Evolutionary conservation across 2,888 invertebrate species (phyloP), one percentile per base, ranked within the genome.

Genomic region (Apomyelois bistriatella): DNA sequence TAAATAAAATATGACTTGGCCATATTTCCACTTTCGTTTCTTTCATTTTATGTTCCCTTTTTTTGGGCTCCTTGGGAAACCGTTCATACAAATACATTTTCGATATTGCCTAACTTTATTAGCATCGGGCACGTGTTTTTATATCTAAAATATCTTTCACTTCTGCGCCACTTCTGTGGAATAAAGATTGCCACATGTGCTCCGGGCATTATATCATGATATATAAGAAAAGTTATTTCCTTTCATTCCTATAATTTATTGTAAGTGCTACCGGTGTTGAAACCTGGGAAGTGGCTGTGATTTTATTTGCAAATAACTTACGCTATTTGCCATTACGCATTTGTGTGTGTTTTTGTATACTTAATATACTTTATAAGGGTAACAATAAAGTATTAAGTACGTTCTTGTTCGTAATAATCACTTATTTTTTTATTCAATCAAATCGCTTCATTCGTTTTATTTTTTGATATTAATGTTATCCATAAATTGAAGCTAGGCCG

Each of bases 1-100:
- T 89, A 90, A 90, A 90, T 90, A 90, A 90, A 87, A 90, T 89
- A 90, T 89, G 85, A 86, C 85, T 86, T 82, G 82, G 76, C 80
- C 85, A 85, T 89, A 86, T 86, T 87, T 88, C 85, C 82, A 84
- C 85, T 82, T 87, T 85, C 84, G 83, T 84, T 86, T 86, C 82
- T 85, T 82, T 68, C 75, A 70, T 85, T 85, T 89, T 88, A 87
- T 82, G 80, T 74, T 81, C 85, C 74, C 22, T 22, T 80, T 85
- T 86, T 85, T 84, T 84, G 80, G 82, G 78, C 74, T 82, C 80
- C 66, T 75, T 73, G 73, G 77, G 77, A 85, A 85, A 85, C 77
- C 84, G 82, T 85, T 86, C 85, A 82, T 86, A 87, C 83, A 87
- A 88, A 87, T 86, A 87, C 84, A 84, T 86, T 86, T 80, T 76